Evolutionary conservation across 1,140 invertebrate species (phyloP), one percentile per base, ranked within the genome.

Genomic region (Papilio machaon): DNA sequence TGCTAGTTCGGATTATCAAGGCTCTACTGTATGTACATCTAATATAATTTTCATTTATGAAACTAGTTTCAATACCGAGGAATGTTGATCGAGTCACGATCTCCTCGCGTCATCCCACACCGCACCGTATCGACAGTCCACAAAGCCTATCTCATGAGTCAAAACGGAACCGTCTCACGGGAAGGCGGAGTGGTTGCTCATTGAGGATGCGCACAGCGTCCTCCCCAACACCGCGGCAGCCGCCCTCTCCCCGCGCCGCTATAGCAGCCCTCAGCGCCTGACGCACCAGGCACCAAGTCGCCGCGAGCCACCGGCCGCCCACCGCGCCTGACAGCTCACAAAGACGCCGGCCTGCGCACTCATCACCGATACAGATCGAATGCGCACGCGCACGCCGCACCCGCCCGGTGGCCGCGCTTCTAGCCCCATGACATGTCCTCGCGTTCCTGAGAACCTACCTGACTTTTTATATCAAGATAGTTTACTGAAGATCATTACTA

Each of bases 91-190:
- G 17, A 52, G 54, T 19, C 54, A 58, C 54, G 54, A 19, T 58
- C 17, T 58, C 13, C 15, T 3, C 52, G 52, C 54, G 8, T 58
- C n/a, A 58, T 52, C 17, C 54, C 54, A 6, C 38, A 43, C 4
- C 13, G 54, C n/a, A 52, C 13, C 5, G 17, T 58, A n/a, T 13
- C 38, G 23, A 17, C 47, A 19, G 38, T 82, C 81, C 78, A 47
- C 17, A 58, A 76, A 52, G 77, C 75, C 35, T 73, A 54, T 79
- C 49, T 60, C 81, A 82, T 84, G 81, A 84, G 80, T 84, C 83
- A 84, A 84, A 52, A 77, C 83, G 83, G 83, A 82, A 80, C 13
- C 49, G 43, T 47, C 54, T 58, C 52, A 70, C 67, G 67, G 67
- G 67, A 10, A 38, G n/a, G 23, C 67, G 67, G 17, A 17, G 67